Conservation (phyloP, 2,113 vertebrate species). For the Pachyramphus minor region DNA sequence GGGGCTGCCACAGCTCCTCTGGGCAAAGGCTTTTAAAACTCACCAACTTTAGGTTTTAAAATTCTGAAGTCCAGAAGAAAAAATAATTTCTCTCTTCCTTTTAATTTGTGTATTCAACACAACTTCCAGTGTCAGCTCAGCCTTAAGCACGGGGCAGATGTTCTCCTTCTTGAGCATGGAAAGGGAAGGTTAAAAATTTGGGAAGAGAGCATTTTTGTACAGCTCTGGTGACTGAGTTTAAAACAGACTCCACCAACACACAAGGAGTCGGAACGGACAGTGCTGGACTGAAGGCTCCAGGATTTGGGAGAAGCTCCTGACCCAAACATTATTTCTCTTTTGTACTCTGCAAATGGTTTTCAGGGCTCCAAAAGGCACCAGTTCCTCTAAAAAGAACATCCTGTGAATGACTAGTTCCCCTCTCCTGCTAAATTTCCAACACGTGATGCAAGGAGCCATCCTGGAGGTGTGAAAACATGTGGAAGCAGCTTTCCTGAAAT, state of each 20-base stretch:
- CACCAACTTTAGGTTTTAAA: background rate
- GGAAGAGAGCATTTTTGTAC: background rate
- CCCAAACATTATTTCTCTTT: background rate
- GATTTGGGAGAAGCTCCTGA: background rate
- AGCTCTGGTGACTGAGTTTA: background rate
- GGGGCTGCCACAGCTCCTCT: background rate
- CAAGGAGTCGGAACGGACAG: background rate
- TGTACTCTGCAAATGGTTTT: background rate
- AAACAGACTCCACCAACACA: background rate
- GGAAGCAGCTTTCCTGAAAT: background rate
- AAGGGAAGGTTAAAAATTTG: background rate
- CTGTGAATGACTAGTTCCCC: background rate
- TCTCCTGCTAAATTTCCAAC: background rate
- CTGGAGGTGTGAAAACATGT: background rate
- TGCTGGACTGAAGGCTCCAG: background rate
- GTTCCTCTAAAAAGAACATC: background rate
- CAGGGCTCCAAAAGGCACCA: background rate
- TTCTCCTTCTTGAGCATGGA: background rate
- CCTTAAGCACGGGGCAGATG: fast-evolving
- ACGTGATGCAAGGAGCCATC: background rate
- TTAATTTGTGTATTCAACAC: background rate
- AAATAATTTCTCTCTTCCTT: background rate
- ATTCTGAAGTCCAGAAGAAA: background rate
- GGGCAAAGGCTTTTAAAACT: background rate
- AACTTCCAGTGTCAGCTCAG: background rate